Base-by-base conservation (phyloP, 1,140 invertebrate genomes). In the Drosophila varians region DNA sequence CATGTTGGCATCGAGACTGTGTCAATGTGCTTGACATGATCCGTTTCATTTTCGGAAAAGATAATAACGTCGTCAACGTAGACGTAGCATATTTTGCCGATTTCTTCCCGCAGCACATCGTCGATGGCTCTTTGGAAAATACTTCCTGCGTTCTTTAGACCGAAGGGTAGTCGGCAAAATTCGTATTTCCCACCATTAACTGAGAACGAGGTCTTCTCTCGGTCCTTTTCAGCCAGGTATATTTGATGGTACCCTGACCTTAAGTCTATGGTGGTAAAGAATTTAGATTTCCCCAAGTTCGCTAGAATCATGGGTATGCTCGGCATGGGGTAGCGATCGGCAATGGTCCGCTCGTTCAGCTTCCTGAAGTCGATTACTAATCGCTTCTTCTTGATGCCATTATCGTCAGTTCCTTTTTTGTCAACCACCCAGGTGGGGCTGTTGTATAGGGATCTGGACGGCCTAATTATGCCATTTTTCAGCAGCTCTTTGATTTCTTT, bases 311-410 rank as follows among this genome's bases (percentile, higher is more conserved):
- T 61, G 12, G 26, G 36, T 8, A 93, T 92, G n/a, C 91, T 86
- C 1, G 92, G 93, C 9, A 94, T 74, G 3, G 93, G 93, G 78
- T 92, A 94, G 18, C 54, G 68, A 55, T 91, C 87, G 5, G 52
- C 68, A 4, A 87, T 76, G 1, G 77, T 91, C 52, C 65, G 18
- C 4, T 82, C 64, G 38, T 91, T 91, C 7, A 92, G 38, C 60
- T 82, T 88, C 18, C 80, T 61, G 48, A 79, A 92, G 58, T 92
- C 90, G 11, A 91, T 73, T 1, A 91, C 90, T 12, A 91, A 49
- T 21, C 11, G 3, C 43, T 21, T 21, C 2, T 21, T 21, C 2
- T 4, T 21, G 2, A 2, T 21, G 4, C 21, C 4, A 2, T 21
- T 21, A 4, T 21, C 48, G 26, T 74, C 61, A n/a, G 12, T 21